Percentiles rank a stretch among this genome's conserved stretches.
Conservation (phyloP, 1,140 invertebrate species). For the Bombus haemorrhoidalis region DNA sequence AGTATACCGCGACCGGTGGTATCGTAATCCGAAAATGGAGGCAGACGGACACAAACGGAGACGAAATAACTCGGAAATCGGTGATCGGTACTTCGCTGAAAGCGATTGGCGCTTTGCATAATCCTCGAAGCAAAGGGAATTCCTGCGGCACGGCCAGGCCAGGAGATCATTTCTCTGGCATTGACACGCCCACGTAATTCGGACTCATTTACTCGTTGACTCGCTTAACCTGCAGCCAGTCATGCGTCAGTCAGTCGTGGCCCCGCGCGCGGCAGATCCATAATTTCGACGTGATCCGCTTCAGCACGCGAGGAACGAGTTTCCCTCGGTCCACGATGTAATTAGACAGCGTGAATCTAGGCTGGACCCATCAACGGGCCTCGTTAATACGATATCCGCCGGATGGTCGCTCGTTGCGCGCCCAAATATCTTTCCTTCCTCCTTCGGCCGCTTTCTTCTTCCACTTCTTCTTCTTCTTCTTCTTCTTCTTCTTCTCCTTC, state of each 20-base stretch:
- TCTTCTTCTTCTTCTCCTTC: neutral
- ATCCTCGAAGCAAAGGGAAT: constrained; percentile 53
- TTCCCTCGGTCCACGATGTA: constrained; percentile 64
- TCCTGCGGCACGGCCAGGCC: constrained; percentile 20
- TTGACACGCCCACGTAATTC: constrained; percentile 81
- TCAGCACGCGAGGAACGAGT: constrained; percentile 77
- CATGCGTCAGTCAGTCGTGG: constrained; percentile 64
- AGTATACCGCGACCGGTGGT: neutral
- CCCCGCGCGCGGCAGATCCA: constrained; percentile 66
- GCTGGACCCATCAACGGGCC: constrained; percentile 56
- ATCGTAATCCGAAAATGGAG: too few relatives aligned
- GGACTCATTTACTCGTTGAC: constrained; percentile 79
- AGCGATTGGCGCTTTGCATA: constrained; percentile 67
- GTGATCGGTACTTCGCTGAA: neutral
- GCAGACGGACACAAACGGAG: neutral
- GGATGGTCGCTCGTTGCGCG: constrained; percentile 16
- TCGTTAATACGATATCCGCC: constrained; percentile 67
- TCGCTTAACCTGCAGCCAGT: constrained; percentile 75
- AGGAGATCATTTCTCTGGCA: constrained; percentile 73
- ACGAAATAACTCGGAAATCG: neutral
- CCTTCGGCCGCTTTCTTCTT: neutral
- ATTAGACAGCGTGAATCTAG: constrained; percentile 67
- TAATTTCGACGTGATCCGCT: constrained; percentile 73
- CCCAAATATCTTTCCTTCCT: constrained; percentile 25
- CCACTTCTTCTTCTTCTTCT: neutral